These are phyloP conservation scores for Vulpes vulpes DNA, from an alignment of 2,113 vertebrate species.

Conservation along the genomic window DNA sequence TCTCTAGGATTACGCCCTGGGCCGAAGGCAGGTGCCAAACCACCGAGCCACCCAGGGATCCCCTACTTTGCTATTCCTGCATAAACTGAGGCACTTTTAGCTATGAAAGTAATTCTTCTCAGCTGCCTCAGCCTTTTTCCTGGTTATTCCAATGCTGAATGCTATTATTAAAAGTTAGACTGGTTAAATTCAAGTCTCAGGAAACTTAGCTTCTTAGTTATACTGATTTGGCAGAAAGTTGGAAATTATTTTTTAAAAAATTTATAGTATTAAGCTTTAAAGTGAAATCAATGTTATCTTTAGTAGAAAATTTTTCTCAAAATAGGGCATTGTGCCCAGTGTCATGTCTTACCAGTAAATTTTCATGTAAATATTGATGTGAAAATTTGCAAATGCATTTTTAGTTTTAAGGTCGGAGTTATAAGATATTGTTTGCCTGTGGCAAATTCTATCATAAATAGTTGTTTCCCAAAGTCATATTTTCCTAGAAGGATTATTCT, in stretches of 20 bases:
- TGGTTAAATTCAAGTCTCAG: neutral
- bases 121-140: neutral
- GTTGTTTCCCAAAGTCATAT: neutral
- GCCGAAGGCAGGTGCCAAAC: too few relatives aligned
- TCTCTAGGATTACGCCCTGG: too few relatives aligned
- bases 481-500: slow-evolving; percentile 34
- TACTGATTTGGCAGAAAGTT: neutral
- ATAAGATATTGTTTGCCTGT: neutral
- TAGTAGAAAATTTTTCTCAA: neutral
- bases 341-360: neutral
- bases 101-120: neutral
- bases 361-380: slow-evolving; percentile 51
- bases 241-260: slow-evolving; percentile 6
- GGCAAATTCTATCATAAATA: slow-evolving; percentile 24
- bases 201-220: neutral
- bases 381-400: slow-evolving; percentile 48
- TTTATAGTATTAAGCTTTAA: slow-evolving; percentile 24
- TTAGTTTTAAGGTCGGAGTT: slow-evolving; percentile 48
- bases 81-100: neutral
- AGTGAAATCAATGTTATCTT: neutral
- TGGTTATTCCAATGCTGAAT: neutral
- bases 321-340: neutral
- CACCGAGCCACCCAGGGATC: too few relatives aligned
- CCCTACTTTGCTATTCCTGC: neutral
- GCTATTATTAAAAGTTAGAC: neutral